Base-by-base conservation (phyloP, 2,113 vertebrate genomes). In the Carassius gibelio region DNA sequence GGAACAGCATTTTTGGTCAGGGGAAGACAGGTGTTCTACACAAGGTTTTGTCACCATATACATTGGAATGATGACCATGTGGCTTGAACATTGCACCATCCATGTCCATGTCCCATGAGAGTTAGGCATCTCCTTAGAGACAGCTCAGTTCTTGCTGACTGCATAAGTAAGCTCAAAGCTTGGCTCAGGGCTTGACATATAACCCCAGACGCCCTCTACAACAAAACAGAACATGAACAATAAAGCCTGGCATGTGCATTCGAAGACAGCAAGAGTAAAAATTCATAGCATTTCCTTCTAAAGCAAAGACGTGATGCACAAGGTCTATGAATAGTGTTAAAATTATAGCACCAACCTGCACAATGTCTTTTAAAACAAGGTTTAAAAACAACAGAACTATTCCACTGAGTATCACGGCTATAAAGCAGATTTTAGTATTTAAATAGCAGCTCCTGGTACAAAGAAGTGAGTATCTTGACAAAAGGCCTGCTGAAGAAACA, bases 41-140 rank as follows among this genome's bases (percentile, higher is more conserved):
- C 57, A 80, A 23, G 7, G 19, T 62, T 48, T 30, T 48, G 42
- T 9, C 8, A 9, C 42, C 42, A 45, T 45, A 45, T 50, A 81
- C 80, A 69, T 34, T 69, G 80, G 17, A 6, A 81, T n/a, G 26
- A 68, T 69, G 45, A 69, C 45, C 26, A 30, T 69, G 26, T 36
- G 21, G 80, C 80, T 81, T 48, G 10, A 69, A 26, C 50, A 69
- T 69, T 81, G 26, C 42, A 14, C 48, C 45, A 68, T 69, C 17
- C 68, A 23, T 78, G 26, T 26, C 26, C 26, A 62, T 52, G 52
- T 81, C 80, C 61, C 64, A 36, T 81, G 82, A 83, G 87, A 81
- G 55, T 75, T 34, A 50, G 75, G 75, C 68, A 85, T 75, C 52
- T 68, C 84, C 82, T 85, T 45, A 85, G 81, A 83, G 66, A 83